Evolutionary conservation across 2,113 vertebrate species (phyloP), one percentile per base, ranked within the genome.

Genomic region (Festucalex cinctus): DNA sequence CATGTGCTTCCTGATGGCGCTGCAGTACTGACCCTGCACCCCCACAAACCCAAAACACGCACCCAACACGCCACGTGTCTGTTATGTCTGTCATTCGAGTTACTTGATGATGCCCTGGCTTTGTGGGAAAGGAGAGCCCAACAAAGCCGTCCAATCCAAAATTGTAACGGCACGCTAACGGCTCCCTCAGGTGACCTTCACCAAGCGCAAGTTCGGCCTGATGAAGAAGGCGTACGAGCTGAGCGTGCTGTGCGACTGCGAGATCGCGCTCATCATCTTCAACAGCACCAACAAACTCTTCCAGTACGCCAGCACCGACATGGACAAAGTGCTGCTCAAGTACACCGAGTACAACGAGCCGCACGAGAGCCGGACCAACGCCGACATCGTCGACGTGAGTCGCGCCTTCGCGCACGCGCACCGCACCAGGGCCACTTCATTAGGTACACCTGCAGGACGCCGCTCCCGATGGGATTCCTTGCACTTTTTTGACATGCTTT

Each of bases 221-320:
- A 98, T 98, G 96, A 98, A 98, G 94, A 98, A 98, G 86, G 96
- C 96, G 36, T 98, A 98, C 9, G 96, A 98, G 88, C 90, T 98
- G 90, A 98, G 96, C 77, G 96, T 98, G 82, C 80, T 98, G 70
- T 98, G 96, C 13, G 96, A 98, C 91, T 98, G 96, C 44, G 96
- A 98, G 94, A 98, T 98, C 63, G 96, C 96, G 9, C 94, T 98
- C 63, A 98, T 98, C 92, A 96, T 98, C 93, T 98, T 98, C 91
- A 98, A 98, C 94, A 97, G 95, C 92, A 96, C 96, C 86, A 97
- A 98, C 93, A 98, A 98, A 92, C 87, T 98, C 83, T 98, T 98
- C 78, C 95, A 95, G 93, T 98, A 96, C 36, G 96, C 96, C 88
- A 98, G 95, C 93, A 98, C 96, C 0, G 96, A 98, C 74, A 98